Base-by-base conservation (phyloP, 64 coral and sea anemone species). In the Porites australiensis region DNA sequence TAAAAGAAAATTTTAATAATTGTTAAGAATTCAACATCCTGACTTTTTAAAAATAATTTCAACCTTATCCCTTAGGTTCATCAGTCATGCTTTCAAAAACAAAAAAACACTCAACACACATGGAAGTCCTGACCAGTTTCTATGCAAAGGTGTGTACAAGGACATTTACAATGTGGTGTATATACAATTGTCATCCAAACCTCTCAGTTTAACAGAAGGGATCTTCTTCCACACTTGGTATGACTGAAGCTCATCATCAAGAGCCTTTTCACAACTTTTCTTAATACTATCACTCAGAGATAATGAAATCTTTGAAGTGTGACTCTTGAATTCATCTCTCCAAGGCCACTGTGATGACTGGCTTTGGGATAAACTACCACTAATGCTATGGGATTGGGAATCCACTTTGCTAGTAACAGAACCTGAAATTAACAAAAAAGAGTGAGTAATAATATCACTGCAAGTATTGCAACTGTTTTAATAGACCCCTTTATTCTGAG, bases 321-420 rank as follows among this genome's bases (percentile, higher is more conserved):
- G 58, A 69, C 85, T 83, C 91, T 93, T 93, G 23, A 93, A 93
- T 49, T 93, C 82, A 2, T 93, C 91, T 44, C 91, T 74, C 91
- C 91, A 93, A 2, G 73, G 82, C 91, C 91, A 93, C 48, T 59
- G 81, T 8, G 72, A 67, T 16, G 50, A 16, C 6, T 48, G 81
- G 21, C 9, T 48, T 69, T 64, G 46, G 47, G 81, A 21, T 52
- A 46, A 84, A 18, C 16, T n/a, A 76, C 13, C 4, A 8, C 4
- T 8, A 50, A 16, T 69, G 47, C 62, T 22, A 5, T 46, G 8
- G 15, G 81, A 3, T 51, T 47, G 60, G 11, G 81, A 84, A 23
- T 67, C 63, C 21, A 51, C 46, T 69, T 63, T 67, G 51, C 81
- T 51, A 67, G 61, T 44, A 68, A 44, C 81, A 84, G 81, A 68